A percentile compares a stretch with the other conserved stretches of the same genome.
Evolutionary conservation across 2,888 invertebrate genomes (phyloP).

Genomic region (Epistrophe eligans): DNA sequence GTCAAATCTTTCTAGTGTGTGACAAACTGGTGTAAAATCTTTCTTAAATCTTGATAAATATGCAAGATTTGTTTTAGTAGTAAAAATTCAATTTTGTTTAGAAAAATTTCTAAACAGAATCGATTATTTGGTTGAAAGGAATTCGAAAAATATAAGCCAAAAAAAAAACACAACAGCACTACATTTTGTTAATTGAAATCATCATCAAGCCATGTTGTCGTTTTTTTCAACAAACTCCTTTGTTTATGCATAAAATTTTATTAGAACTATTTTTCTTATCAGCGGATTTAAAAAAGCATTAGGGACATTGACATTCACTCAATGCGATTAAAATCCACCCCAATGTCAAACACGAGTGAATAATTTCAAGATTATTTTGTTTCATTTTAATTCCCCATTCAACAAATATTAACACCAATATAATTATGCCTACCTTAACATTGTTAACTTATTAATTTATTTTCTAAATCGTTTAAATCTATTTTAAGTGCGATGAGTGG

Average conservation of each 20-base stretch:
- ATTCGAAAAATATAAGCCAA: too few species aligned
- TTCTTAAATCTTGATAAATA: too few species aligned
- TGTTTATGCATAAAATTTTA: neutral
- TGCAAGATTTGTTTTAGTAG: too few species aligned
- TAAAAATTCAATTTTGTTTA: too few species aligned
- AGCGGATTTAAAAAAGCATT: neutral
- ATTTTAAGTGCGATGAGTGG: constrained; percentile 37
- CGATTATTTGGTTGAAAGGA: too few species aligned
- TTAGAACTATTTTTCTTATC: neutral
- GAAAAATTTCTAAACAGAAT: too few species aligned
- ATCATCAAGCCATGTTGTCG: neutral
- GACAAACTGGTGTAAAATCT: too few species aligned
- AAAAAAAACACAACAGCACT: too few species aligned
- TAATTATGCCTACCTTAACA: neutral
- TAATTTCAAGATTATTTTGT: neutral
- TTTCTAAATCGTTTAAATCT: neutral
- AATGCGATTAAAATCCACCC: neutral
- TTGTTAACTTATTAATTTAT: neutral
- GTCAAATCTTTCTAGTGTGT: too few species aligned
- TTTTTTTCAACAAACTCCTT: neutral
- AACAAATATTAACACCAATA: neutral
- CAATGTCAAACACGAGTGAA: neutral
- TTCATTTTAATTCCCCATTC: neutral
- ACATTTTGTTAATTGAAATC: too few species aligned
- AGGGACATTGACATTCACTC: constrained; percentile 23